Base-by-base conservation (phyloP, 2,888 invertebrate species). In the Cryptophagus acutangulus region DNA sequence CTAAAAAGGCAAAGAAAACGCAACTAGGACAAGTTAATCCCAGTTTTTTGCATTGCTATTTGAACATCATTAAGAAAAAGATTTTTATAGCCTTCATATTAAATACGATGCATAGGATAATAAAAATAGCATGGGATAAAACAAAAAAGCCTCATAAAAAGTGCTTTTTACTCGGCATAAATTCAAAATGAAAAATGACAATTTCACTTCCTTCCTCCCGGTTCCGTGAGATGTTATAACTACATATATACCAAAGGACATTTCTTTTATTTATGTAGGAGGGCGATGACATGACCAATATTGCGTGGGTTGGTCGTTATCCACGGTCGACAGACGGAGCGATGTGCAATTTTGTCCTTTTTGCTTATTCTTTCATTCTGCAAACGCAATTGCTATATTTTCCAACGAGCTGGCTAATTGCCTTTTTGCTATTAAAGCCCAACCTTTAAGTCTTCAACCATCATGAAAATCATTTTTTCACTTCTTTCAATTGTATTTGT, bases 281-380 rank as follows among this genome's bases (percentile, higher is more conserved):
- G 57, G 57, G 60, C 55, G 63, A 61, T 61, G 63, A 63, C 61
- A 62, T 53, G 58, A 57, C 57, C 63, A 63, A 63, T 63, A 63
- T 63, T 61, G 57, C 52, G 58, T 52, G 54, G 59, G 56, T 51
- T 54, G 51, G 53, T 55, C 58, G 54, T 58, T 60, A 59, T 48
- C 43, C 48, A 55, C 61, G 59, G 52, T 59, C 36, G 41, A 42
- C 16, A 40, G 42, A 36, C 3, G 38, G 17, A n/a, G 40, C 28
- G 34, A 44, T 44, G 30, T 37, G 34, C 38, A 42, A 39, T 37
- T 38, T 40, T 26, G 28, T 28, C 38, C 26, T 43, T 47, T 41
- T 42, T 43, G 36, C 39, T 40, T 43, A 29, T 48, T 45, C 42
- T 36, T 30, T 43, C 41, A 39, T 39, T 40, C 33, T 43, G 25